A percentile compares a stretch with the other conserved stretches of the same genome.
phyloP scores from a whole-genome alignment of 2,888 invertebrate genomes.

The Acleris holmiana region DNA sequence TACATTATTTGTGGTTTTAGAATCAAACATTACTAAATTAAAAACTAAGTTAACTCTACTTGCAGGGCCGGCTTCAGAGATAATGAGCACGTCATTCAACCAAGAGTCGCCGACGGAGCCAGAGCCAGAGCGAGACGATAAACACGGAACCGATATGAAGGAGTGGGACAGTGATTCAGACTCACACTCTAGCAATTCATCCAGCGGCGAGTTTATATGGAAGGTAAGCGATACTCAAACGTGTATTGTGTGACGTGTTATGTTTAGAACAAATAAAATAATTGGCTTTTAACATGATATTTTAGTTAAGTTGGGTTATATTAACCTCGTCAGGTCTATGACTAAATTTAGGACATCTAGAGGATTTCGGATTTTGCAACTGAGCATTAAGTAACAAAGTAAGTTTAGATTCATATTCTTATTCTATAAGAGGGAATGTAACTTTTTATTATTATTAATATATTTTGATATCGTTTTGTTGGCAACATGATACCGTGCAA shows the following conservation, averaged over 20 bases:
- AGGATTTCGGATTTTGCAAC: too few relatives aligned
- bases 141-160: slow-evolving; percentile 73
- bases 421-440: too few relatives aligned
- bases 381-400: too few relatives aligned
- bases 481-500: too few relatives aligned
- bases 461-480: too few relatives aligned
- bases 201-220: slow-evolving; percentile 92
- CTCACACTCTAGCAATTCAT: slow-evolving; percentile 86
- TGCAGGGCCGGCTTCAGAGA: slow-evolving; percentile 72
- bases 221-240: slow-evolving; percentile 79
- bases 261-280: not conserved
- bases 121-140: slow-evolving; percentile 63
- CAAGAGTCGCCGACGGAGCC: slow-evolving; percentile 79
- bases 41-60: not conserved
- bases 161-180: slow-evolving; percentile 90
- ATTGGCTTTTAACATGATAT: not conserved
- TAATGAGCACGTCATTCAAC: slow-evolving; percentile 78
- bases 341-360: too few relatives aligned
- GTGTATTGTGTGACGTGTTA: not conserved
- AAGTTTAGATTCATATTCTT: too few relatives aligned
- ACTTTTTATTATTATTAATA: too few relatives aligned
- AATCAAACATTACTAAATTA: too few relatives aligned
- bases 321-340: too few relatives aligned
- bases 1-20: too few relatives aligned
- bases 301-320: not conserved